phyloP scores from a whole-genome alignment of 2,888 invertebrate genomes.

The Andrena bucephala region DNA sequence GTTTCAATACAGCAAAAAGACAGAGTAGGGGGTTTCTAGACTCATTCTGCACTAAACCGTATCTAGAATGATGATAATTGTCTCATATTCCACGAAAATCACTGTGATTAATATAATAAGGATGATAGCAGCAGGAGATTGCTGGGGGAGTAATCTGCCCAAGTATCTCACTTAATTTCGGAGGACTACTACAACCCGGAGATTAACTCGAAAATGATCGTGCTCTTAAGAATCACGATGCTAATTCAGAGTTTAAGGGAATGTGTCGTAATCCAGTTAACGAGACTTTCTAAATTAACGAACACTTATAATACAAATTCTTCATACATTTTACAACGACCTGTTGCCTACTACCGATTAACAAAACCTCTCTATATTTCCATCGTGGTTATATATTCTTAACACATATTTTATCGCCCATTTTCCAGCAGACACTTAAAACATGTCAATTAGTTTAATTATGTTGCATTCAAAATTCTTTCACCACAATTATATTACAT shows the following conservation, averaged over 20 bases:
- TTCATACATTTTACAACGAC: neutral
- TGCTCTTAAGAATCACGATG: neutral
- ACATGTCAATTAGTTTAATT: no score
- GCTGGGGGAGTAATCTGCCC: conserved; percentile 13
- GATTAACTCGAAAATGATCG: conserved; percentile 30
- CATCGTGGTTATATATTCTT: neutral
- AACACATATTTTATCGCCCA: neutral
- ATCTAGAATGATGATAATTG: conserved; percentile 21
- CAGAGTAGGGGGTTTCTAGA: neutral
- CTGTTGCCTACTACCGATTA: neutral
- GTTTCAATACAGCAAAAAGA: neutral
- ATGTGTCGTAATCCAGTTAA: neutral
- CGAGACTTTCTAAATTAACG: no score
- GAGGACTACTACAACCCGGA: neutral
- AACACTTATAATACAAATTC: neutral
- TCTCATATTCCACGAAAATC: conserved; percentile 10
- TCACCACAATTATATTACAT: neutral
- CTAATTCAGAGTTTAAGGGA: neutral
- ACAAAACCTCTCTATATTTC: neutral
- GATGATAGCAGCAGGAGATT: conserved; percentile 13
- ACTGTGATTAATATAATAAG: conserved; percentile 29
- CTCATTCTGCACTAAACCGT: neutral
- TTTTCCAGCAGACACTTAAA: neutral
- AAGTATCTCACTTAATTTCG: conserved; percentile 40
- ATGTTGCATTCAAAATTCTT: no score